phyloP scores from a whole-genome alignment of 2,888 invertebrate genomes.

The Rhyacophila evoluta region DNA sequence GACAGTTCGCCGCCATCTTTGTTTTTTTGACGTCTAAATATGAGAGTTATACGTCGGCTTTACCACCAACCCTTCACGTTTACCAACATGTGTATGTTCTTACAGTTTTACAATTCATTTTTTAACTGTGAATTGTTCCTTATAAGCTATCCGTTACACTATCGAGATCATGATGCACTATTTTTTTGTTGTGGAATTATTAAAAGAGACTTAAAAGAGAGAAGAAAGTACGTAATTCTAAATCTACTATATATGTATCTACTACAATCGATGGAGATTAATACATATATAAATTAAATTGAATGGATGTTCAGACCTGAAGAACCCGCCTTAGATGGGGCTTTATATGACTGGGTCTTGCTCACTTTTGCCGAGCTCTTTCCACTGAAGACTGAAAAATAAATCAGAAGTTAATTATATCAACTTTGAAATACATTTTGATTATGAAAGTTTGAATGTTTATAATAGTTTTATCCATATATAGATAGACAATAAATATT shows the following conservation, averaged over 20 bases:
- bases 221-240: too few species aligned
- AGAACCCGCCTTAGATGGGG: background rate
- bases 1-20: too few species aligned
- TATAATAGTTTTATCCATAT: background rate
- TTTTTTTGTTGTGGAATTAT: too few species aligned
- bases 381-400: conserved; percentile 58
- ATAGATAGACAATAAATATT: background rate
- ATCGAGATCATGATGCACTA: too few species aligned
- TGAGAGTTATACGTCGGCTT: too few species aligned
- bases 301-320: background rate
- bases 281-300: background rate
- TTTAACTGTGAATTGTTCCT: too few species aligned
- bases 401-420: background rate
- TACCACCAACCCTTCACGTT: too few species aligned
- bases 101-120: too few species aligned
- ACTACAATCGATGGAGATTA: background rate
- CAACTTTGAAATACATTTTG: background rate
- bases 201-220: too few species aligned
- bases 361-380: conserved; percentile 27
- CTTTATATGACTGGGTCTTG: background rate
- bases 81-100: too few species aligned
- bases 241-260: background rate
- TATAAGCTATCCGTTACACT: too few species aligned
- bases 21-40: too few species aligned
- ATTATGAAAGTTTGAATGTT: background rate